Evolutionary conservation across 2,888 invertebrate species (phyloP).

Genomic region (Rhingia rostrata): DNA sequence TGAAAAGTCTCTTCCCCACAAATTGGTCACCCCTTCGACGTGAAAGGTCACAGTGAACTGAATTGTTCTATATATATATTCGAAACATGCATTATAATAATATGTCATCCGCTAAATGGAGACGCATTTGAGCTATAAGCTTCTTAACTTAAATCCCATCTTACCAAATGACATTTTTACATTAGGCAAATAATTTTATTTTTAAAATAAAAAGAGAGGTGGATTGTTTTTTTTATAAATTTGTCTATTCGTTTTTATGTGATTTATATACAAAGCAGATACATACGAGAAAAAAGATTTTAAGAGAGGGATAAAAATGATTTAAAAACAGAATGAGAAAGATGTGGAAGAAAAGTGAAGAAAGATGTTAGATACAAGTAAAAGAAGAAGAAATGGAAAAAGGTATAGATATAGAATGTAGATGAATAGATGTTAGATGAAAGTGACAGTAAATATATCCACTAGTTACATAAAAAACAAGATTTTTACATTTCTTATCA

Average conservation of each 20-base stretch:
- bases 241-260: slow-evolving; percentile 55
- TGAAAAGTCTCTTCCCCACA: no score
- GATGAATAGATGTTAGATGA: slow-evolving; percentile 22
- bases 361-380: slow-evolving; percentile 12
- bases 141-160: no score
- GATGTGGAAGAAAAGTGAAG: slow-evolving; percentile 43
- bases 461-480: slow-evolving; percentile 80
- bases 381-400: slow-evolving; percentile 48
- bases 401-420: slow-evolving; percentile 40
- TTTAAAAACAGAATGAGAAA: slow-evolving; percentile 37
- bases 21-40: no score
- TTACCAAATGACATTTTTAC: no score
- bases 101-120: no score
- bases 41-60: no score
- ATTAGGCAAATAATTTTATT: no score
- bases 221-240: slow-evolving; percentile 21
- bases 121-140: no score
- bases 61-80: no score
- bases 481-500: slow-evolving; percentile 33
- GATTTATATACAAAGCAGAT: slow-evolving; percentile 57
- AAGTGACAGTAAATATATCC: slow-evolving; percentile 74
- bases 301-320: slow-evolving; percentile 51
- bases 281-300: background rate
- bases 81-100: no score
- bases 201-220: no score